phyloP scores from a whole-genome alignment of 2,888 invertebrate genomes.

The Synergus laeviventris region DNA sequence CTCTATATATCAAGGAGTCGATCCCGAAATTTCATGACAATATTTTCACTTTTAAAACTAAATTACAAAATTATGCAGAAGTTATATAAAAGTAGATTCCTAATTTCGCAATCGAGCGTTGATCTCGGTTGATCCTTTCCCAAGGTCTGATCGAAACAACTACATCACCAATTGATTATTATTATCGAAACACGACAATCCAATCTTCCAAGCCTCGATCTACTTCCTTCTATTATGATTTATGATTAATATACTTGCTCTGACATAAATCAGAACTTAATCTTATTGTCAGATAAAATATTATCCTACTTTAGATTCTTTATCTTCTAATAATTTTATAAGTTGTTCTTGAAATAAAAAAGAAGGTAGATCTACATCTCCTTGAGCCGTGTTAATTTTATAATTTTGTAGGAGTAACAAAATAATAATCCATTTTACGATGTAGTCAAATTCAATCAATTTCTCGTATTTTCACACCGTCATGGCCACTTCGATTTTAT shows the following conservation, averaged over 20 bases:
- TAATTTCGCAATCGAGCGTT: neutral
- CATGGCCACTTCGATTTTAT: conserved; percentile 13
- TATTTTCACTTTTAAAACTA: neutral
- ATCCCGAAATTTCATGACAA: neutral
- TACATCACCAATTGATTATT: neutral
- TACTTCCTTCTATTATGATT: conserved; percentile 4
- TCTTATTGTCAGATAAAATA: neutral
- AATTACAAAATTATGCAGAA: neutral
- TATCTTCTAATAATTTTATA: too few relatives aligned
- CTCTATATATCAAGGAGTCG: neutral
- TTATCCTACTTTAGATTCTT: too few relatives aligned
- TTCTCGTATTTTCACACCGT: conserved; percentile 4
- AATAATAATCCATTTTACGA: conserved; percentile 3
- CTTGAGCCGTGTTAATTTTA: too few relatives aligned
- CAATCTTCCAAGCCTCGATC: conserved; percentile 4
- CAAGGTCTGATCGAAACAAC: neutral
- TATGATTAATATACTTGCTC: conserved; percentile 9
- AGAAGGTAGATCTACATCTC: too few relatives aligned
- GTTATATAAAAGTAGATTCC: neutral
- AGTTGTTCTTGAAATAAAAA: too few relatives aligned
- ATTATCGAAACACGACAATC: conserved; percentile 13
- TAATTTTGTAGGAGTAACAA: too few relatives aligned
- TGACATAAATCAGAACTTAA: neutral
- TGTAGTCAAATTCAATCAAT: conserved; percentile 3
- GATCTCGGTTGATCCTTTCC: neutral